Percentiles rank a stretch among this genome's conserved stretches.
These are phyloP conservation scores for Reticulitermes speratus DNA, from an alignment of 1,140 invertebrate genomes.

Conservation along the genomic window DNA sequence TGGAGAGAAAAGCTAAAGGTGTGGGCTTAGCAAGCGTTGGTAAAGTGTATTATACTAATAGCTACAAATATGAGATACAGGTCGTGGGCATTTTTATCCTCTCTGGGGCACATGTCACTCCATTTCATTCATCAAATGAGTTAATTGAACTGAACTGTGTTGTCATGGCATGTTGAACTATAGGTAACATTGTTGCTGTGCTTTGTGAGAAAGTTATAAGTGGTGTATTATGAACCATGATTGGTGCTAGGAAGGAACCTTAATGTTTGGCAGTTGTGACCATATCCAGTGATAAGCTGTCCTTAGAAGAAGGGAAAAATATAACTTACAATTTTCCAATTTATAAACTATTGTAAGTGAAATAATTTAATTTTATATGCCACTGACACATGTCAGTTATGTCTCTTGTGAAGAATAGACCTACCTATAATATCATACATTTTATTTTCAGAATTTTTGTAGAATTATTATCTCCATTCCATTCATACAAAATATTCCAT, in stretches of 20 bases:
- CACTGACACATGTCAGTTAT: background rate
- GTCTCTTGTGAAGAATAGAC: background rate
- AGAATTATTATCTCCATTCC: background rate
- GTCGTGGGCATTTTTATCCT: slow-evolving; percentile 14
- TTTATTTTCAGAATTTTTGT: background rate
- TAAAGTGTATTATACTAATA: slow-evolving; percentile 20
- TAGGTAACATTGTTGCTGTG: background rate
- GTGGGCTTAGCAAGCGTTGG: background rate
- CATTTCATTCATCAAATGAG: background rate
- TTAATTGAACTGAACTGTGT: background rate
- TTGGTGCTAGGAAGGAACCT: slow-evolving; percentile 4
- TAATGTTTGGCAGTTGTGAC: background rate
- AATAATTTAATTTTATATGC: background rate
- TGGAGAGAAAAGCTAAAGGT: background rate
- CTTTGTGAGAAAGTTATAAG: background rate
- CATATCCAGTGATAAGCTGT: background rate
- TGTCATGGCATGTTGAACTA: background rate
- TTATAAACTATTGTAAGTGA: background rate
- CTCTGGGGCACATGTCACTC: background rate
- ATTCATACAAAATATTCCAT: background rate
- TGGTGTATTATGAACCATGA: background rate
- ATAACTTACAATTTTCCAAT: background rate
- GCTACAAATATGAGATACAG: background rate
- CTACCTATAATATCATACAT: background rate
- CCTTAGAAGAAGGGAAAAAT: background rate